Conservation (phyloP, 2,113 vertebrate species). For the western clawed frog (Xenopus tropicalis) region DNA sequence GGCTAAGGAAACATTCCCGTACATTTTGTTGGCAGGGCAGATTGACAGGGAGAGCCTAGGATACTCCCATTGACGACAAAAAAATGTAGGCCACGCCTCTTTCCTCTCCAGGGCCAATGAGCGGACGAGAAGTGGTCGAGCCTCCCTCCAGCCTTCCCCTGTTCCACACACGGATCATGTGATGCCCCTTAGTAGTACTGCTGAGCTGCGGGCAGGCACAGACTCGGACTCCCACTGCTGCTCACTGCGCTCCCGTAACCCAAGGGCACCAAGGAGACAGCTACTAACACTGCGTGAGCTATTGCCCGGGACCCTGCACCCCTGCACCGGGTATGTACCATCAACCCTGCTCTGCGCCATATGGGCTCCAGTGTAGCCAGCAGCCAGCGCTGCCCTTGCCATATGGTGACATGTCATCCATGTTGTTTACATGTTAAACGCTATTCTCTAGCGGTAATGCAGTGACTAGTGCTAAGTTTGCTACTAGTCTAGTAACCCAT, state of each 20-base stretch:
- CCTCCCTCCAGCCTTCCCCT: slow-evolving; percentile 78
- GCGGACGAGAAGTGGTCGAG: slow-evolving; percentile 70
- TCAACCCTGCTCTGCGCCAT: background rate
- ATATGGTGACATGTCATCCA: slow-evolving; percentile 23
- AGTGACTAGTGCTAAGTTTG: no score
- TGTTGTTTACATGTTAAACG: background rate
- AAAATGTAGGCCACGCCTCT: slow-evolving; percentile 52
- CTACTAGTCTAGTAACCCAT: no score
- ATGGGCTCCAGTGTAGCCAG: no score
- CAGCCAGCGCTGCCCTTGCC: background rate
- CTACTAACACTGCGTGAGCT: background rate
- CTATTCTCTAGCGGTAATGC: background rate
- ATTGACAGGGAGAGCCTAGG: background rate
- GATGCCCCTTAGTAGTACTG: slow-evolving; percentile 55
- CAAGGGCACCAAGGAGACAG: slow-evolving; percentile 19
- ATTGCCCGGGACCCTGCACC: slow-evolving; percentile 18
- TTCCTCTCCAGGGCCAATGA: slow-evolving; percentile 66
- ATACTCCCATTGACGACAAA: slow-evolving; percentile 58
- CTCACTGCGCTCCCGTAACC: slow-evolving; percentile 52
- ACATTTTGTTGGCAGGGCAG: background rate
- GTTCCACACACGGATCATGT: slow-evolving; percentile 60
- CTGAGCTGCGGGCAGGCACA: slow-evolving; percentile 63
- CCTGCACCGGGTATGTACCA: slow-evolving; percentile 29
- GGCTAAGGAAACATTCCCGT: slow-evolving; percentile 34
- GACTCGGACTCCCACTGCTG: slow-evolving; percentile 56